Base-by-base conservation (phyloP, 2,888 invertebrate genomes). In the Odontomyia ornata region DNA sequence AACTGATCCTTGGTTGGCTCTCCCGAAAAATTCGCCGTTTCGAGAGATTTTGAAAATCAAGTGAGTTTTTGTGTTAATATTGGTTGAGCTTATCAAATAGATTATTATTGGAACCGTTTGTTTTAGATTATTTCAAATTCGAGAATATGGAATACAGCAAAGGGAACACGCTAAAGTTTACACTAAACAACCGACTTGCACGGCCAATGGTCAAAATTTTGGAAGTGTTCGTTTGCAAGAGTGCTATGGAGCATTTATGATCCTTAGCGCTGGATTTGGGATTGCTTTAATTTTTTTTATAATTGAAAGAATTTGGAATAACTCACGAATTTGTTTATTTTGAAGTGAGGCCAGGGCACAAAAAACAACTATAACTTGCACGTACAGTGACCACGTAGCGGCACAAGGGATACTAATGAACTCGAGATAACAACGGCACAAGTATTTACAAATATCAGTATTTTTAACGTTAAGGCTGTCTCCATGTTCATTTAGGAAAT, bases 121-220 rank as follows among this genome's bases (percentile, higher is more conserved):
- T 83, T 83, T 46, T 77, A 87, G 87, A 1, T 85, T 87, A 21
- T 80, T 86, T 28, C 83, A 85, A 80, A 82, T 89, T 43, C 85
- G 83, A 60, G 89, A 89, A 81, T 85, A 84, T 62, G 89, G 89
- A 2, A 79, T 89, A 0, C 88, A 88, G 77, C 80, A 80, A 18
- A 83, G 88, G 15, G 88, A 87, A 78, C 84, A 86, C 4, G 81
- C 81, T n/a, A 83, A 87, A 57, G 82, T 89, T 57, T 89, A 88
- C 80, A 87, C 88, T 0, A 86, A 85, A 57, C 89, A 88, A 80
- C 89, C 89, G 0, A 77, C 80, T 2, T 89, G 89, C 78, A 81
- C 82, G 2, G 85, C 86, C 1, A 83, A 85, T 25, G 85, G 85
- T 2, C 85, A 85, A 23, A 86, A 84, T 79, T 89, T 89, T 81